Evolutionary conservation across 1,140 invertebrate genomes (phyloP), one percentile per base, ranked within the genome.

Genomic region (Drosophila pseudoananassae): DNA sequence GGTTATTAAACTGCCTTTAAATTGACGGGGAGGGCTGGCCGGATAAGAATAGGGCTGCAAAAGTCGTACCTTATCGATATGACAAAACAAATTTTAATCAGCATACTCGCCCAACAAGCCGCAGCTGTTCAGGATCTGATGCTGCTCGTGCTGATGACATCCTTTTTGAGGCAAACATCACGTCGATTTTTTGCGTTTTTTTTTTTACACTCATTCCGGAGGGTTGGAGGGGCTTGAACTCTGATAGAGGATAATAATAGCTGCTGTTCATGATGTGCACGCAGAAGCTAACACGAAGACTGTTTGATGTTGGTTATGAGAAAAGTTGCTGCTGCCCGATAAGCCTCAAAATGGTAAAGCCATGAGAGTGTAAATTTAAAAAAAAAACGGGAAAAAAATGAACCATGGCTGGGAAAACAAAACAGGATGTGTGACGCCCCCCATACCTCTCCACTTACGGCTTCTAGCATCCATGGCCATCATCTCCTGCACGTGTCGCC

Each of bases 81-180:
- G 81, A 87, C 81, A 74, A 85, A 85, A 81, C 82, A 87, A 85
- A 87, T 85, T 85, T 87, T 87, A 81, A 85, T 85, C 81, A 85
- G 76, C 77, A 54, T 59, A 59, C 73, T 53, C 33, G 15, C 25
- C 38, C 31, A 71, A 73, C 58, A 58, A 61, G 81, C 50, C 80
- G 60, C 80, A 83, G 71, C 80, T 71, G 75, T 15, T 51, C 64
- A 33, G 20, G 33, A 61, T 65, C 45, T 40, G 38, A 50, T 56
- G 17, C 20, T 1, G 43, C 47, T n/a, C 40, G 61, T 76, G 59
- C 68, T 85, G 77, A 87, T 87, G 73, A 87, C 82, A 84, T 80
- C 80, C 73, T 80, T 78, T 75, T 50, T 33, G 45, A 46, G 72
- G 64, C 80, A 75, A 83, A 84, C 75, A 75, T 78, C 79, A 83